phyloP scores from a whole-genome alignment of 1,140 invertebrate species.

The Drosophila azteca region DNA sequence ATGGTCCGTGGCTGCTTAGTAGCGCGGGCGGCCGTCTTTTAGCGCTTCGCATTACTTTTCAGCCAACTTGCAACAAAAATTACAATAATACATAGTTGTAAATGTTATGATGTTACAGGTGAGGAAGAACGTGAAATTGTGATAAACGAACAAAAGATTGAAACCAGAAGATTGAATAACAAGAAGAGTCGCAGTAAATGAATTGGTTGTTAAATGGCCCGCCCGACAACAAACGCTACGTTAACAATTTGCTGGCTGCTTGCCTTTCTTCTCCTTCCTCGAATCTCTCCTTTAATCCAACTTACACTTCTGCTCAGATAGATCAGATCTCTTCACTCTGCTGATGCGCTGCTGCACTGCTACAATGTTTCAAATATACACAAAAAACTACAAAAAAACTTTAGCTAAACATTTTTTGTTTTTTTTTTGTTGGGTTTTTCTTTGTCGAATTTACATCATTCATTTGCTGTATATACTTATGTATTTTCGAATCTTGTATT shows the following conservation, averaged over 20 bases:
- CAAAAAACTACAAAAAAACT: slow-evolving; percentile 37
- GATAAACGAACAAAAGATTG: slow-evolving; percentile 35
- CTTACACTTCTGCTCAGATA: slow-evolving; percentile 19
- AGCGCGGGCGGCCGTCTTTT: slow-evolving; percentile 56
- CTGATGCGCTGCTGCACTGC: slow-evolving; percentile 24
- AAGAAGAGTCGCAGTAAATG: slow-evolving; percentile 10
- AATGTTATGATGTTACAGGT: slow-evolving; percentile 40
- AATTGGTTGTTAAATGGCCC: slow-evolving; percentile 21
- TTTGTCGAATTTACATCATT: slow-evolving; percentile 58
- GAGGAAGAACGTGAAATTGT: slow-evolving; percentile 45
- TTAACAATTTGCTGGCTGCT: slow-evolving; percentile 30
- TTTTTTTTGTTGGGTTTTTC: not conserved
- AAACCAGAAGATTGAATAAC: slow-evolving; percentile 24
- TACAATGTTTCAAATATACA: slow-evolving; percentile 16
- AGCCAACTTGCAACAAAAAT: slow-evolving; percentile 79
- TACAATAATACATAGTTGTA: slow-evolving; percentile 70
- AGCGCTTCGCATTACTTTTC: slow-evolving; percentile 74
- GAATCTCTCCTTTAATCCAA: no score
- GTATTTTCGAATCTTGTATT: slow-evolving; percentile 59
- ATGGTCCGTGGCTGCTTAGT: slow-evolving; percentile 56
- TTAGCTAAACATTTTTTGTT: slow-evolving; percentile 14
- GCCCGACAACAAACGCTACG: slow-evolving; percentile 40
- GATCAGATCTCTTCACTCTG: slow-evolving; percentile 8
- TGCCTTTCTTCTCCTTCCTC: no score
- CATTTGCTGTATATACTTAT: slow-evolving; percentile 49